phyloP scores from a whole-genome alignment of 2,888 invertebrate genomes.

The Drosophila kanekoi region DNA sequence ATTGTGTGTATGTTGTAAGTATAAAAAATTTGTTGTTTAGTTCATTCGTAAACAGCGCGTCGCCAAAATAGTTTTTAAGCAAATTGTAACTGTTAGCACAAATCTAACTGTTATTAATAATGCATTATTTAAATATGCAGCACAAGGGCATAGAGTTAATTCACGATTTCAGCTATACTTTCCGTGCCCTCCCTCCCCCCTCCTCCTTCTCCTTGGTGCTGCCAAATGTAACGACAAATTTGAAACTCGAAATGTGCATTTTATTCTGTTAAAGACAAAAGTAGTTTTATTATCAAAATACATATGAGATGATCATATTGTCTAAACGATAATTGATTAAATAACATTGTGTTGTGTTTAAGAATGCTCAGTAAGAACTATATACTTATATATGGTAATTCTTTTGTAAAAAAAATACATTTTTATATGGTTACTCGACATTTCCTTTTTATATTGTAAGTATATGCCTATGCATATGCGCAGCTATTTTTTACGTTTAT shows the following conservation, averaged over 20 bases:
- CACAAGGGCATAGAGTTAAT: constrained; percentile 32
- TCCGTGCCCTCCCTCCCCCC: constrained; percentile 10
- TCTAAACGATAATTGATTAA: constrained; percentile 35
- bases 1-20: constrained; percentile 30
- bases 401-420: constrained; percentile 77
- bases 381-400: constrained; percentile 57
- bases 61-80: constrained; percentile 57
- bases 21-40: constrained; percentile 47
- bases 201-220: constrained; percentile 50
- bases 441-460: constrained; percentile 61
- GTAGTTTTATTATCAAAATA: constrained; percentile 59
- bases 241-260: constrained; percentile 55
- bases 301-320: constrained; percentile 48
- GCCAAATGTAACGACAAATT: constrained; percentile 53
- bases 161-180: constrained; percentile 34
- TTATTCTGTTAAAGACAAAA: constrained; percentile 53
- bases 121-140: constrained; percentile 23
- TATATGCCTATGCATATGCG: constrained; percentile 47
- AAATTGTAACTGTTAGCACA: constrained; percentile 53
- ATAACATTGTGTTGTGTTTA: constrained; percentile 60
- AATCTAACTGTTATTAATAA: constrained; percentile 46
- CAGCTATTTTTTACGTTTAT: constrained; percentile 66
- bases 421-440: constrained; percentile 60
- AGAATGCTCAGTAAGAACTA: constrained; percentile 68
- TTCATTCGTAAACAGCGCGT: constrained; percentile 47